Evolutionary conservation across 1,140 invertebrate species (phyloP), one percentile per base, ranked within the genome.

Genomic region (Drosophila simulans): DNA sequence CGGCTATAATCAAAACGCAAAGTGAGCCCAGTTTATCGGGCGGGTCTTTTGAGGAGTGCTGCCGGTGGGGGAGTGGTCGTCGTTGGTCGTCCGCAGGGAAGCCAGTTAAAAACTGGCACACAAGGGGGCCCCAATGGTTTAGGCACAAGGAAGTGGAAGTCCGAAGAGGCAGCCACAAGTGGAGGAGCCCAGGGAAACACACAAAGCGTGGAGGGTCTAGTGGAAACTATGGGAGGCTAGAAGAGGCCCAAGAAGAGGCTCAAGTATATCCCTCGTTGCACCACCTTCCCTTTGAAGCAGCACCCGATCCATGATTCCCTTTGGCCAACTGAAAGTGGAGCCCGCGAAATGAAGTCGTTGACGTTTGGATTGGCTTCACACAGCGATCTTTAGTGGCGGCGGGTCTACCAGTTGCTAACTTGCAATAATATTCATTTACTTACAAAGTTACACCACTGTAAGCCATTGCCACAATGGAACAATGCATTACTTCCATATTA

Each of bases 81-180:
- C 35, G 35, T 11, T 37, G 46, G 3, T 49, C 46, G 71, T 62
- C 35, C 64, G 17, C 22, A 20, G 75, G 83, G 76, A 89, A 90
- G 84, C 80, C 79, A 88, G 75, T 65, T 68, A 88, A 88, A 89
- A 88, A 88, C 80, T 89, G 80, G 84, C 84, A 86, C 83, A 86
- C 83, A 5, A 27, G 13, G 25, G 54, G 46, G 35, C 15, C 10
- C 20, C 35, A 42, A 37, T 42, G 73, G 56, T 39, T 46, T 78
- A 66, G 69, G 77, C 83, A 78, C 74, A 86, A 82, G 74, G 78
- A 70, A 81, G 81, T 81, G 64, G 74, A 70, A 81, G 81, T 81
- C 70, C 57, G 56, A 82, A 72, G 65, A 66, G 49, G 49, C 55
- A 75, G 66, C 66, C 66, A 73, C 56, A 80, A 80, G 72, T 76